These are phyloP conservation scores for Eurois occulta DNA, from an alignment of 2,888 invertebrate species.

Conservation along the genomic window DNA sequence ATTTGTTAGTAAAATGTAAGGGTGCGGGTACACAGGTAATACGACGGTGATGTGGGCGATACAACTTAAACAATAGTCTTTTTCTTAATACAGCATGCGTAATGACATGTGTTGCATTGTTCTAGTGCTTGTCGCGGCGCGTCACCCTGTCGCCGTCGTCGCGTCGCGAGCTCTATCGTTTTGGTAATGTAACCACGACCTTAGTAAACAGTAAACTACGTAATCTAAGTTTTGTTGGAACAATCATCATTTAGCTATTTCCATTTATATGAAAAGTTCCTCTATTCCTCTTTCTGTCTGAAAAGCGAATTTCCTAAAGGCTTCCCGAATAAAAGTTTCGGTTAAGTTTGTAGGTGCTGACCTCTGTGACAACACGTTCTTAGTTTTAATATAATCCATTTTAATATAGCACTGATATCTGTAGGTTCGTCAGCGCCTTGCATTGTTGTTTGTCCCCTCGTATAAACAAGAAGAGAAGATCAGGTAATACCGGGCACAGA, in stretches of 20 bases:
- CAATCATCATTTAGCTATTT: neutral
- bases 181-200: neutral
- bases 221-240: neutral
- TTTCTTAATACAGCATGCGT: constrained; percentile 26
- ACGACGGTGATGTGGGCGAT: constrained; percentile 11
- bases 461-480: too few species aligned
- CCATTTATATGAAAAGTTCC: neutral
- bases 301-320: neutral
- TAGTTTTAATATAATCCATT: too few species aligned
- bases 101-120: constrained; percentile 50
- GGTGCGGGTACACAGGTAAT: constrained; percentile 4
- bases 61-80: constrained; percentile 33
- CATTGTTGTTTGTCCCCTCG: too few species aligned
- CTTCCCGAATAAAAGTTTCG: too few species aligned
- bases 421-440: neutral
- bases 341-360: neutral
- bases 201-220: constrained; percentile 8
- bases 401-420: too few species aligned
- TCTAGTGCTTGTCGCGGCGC: constrained; percentile 28
- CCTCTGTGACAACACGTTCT: too few species aligned
- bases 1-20: constrained; percentile 19
- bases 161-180: neutral
- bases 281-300: neutral
- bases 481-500: neutral
- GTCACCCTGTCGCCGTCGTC: constrained; percentile 25